These are phyloP conservation scores for Perca flavescens DNA, from an alignment of 2,113 vertebrate species.

Conservation along the genomic window DNA sequence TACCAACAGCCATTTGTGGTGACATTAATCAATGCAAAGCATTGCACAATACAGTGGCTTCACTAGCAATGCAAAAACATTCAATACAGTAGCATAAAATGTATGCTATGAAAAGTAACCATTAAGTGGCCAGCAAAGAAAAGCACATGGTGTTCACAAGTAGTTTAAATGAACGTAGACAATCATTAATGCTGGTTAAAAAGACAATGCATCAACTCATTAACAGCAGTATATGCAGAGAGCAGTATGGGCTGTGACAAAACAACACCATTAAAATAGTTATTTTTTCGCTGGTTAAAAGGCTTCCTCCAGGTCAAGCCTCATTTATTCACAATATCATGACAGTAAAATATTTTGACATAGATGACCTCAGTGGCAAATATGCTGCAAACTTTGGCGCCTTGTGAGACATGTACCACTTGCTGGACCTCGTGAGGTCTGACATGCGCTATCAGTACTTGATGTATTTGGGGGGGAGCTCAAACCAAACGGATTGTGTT, in stretches of 20 bases:
- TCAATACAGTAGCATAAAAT: slow-evolving; percentile 68
- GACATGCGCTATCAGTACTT: slow-evolving; percentile 58
- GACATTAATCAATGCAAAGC: slow-evolving; percentile 61
- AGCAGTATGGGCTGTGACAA: slow-evolving; percentile 45
- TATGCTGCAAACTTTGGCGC: slow-evolving; percentile 14
- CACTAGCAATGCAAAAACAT: slow-evolving; percentile 76
- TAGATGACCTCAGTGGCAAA: slow-evolving; percentile 40
- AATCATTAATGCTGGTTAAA: slow-evolving; percentile 66
- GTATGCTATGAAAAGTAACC: slow-evolving; percentile 59
- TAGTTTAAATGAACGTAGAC: slow-evolving; percentile 59
- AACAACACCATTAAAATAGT: slow-evolving; percentile 38
- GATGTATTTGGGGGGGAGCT: neutral
- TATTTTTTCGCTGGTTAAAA: slow-evolving; percentile 57
- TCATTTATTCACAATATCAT: slow-evolving; percentile 51
- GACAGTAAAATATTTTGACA: slow-evolving; percentile 47
- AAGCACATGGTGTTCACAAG: slow-evolving; percentile 65
- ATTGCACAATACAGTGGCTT: slow-evolving; percentile 75
- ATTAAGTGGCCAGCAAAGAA: slow-evolving; percentile 51
- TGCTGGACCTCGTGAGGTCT: slow-evolving; percentile 30
- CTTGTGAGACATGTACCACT: slow-evolving; percentile 16
- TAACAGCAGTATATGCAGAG: slow-evolving; percentile 57
- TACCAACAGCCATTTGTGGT: slow-evolving; percentile 44
- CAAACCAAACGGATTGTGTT: slow-evolving; percentile 47
- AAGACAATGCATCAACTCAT: slow-evolving; percentile 37
- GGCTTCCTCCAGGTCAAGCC: slow-evolving; percentile 45